Conservation (phyloP, 2,888 invertebrate species). For the Criorhina ranunculi region DNA sequence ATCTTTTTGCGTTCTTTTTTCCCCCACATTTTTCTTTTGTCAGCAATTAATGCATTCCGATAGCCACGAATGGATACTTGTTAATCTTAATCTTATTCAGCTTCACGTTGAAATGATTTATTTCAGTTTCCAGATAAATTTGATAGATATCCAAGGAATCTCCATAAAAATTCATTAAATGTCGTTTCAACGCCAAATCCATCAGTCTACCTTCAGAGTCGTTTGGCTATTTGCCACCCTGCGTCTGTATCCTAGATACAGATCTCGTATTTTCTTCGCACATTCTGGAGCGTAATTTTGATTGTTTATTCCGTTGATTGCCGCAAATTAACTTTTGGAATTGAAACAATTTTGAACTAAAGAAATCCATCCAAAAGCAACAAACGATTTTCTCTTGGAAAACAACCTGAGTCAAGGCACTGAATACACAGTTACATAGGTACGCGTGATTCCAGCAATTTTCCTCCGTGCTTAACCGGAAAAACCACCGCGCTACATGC, state of each 20-base stretch:
- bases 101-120: constrained; percentile 23
- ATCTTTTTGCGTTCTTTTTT: neutral
- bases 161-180: constrained; percentile 15
- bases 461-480: constrained; percentile 2
- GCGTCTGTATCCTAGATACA: neutral
- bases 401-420: neutral
- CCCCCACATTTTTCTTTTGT: neutral
- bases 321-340: constrained; percentile 35
- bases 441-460: too few relatives aligned
- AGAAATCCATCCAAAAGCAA: neutral
- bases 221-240: neutral
- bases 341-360: neutral
- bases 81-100: constrained; percentile 4
- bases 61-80: constrained; percentile 16
- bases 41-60: constrained; percentile 4
- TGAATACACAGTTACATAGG: neutral
- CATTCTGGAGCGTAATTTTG: constrained; percentile 30
- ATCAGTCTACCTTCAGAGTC: constrained; percentile 13
- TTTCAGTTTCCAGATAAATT: neutral
- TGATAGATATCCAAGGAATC: constrained; percentile 7
- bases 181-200: constrained; percentile 34
- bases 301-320: constrained; percentile 43
- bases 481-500: constrained; percentile 6
- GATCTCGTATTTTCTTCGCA: neutral
- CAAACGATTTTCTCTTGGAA: neutral